Base-by-base conservation (phyloP, 92 coral and sea anemone species). In the Hydrozoanthus gracilis region DNA sequence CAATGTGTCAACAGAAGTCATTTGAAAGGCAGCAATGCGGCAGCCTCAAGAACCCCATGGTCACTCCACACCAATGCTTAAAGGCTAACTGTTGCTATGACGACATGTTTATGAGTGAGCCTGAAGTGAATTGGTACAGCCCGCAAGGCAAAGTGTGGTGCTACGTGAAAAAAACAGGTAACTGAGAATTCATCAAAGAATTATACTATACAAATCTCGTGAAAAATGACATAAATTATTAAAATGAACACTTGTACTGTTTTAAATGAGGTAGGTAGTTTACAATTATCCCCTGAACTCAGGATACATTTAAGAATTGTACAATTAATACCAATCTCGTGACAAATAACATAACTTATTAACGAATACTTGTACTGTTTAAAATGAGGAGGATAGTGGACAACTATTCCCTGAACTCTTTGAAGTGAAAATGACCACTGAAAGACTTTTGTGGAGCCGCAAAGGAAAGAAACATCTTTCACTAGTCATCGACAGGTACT, bases 21-120 rank as follows among this genome's bases (percentile, higher is more conserved):
- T 89, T 79, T 17, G 84, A 89, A 58, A 89, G 92, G 20, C 86
- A 91, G 45, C 83, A 77, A 35, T 91, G 94, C 44, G 83, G 87
- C 47, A 69, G 70, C 4, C 78, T 91, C 8, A 58, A 52, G 60
- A 73, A 82, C 6, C 93, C 92, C 12, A 84, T 83, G 12, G 76
- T 91, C 27, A 91, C 93, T 46, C 93, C 93, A 13, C 72, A 91
- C 10, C 56, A 89, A 66, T 91, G 93, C 74, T 13, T 84, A 27
- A 45, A 77, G 9, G 92, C 89, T 3, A 92, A 88, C 55, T 91
- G 93, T 89, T 91, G 93, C 89, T 91, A 91, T 79, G 93, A 91
- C 87, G 93, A 91, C 89, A 89, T 89, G 78, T 91, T 89, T 47
- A 83, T 91, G 89, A 67, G 69, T 71, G 93, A 91, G 58, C 89